Percentiles rank a stretch among this genome's conserved stretches.
phyloP scores from a whole-genome alignment of 1,140 invertebrate species.

The Lasioglossum baleicum region DNA sequence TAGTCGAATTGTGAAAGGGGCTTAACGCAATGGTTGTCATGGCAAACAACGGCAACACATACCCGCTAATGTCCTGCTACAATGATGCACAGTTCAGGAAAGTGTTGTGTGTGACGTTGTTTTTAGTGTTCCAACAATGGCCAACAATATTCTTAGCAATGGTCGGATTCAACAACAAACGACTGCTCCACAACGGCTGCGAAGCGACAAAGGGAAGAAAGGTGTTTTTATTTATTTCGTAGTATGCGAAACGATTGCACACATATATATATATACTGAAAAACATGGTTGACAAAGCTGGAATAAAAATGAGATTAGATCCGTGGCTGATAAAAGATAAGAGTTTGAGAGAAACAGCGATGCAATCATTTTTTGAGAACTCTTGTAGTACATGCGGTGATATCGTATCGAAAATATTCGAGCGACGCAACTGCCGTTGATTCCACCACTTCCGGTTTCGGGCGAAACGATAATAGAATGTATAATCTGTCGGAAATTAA shows the following conservation, averaged over 20 bases:
- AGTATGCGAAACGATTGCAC: background rate
- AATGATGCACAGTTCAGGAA: background rate
- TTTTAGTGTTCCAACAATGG: slow-evolving; percentile 49
- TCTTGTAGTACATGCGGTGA: background rate
- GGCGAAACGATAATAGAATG: background rate
- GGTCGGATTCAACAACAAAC: slow-evolving; percentile 64
- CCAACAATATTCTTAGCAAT: slow-evolving; percentile 67
- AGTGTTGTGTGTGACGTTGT: background rate
- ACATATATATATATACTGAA: background rate
- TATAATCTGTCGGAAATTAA: background rate
- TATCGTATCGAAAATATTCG: background rate
- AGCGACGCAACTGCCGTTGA: background rate
- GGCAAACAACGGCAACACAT: slow-evolving; percentile 25
- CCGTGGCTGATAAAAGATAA: background rate
- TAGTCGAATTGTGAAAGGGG: background rate
- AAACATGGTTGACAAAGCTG: background rate
- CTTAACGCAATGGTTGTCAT: slow-evolving; percentile 34
- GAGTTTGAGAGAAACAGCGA: background rate
- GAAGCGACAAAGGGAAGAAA: slow-evolving; percentile 61
- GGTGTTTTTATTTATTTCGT: slow-evolving; percentile 41
- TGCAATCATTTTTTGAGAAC: background rate
- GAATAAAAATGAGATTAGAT: background rate
- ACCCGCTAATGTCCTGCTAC: background rate
- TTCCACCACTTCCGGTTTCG: background rate
- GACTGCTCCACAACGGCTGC: slow-evolving; percentile 53